phyloP scores from a whole-genome alignment of 2,797 vertebrate genomes.

The Dromococcyx pavoninus region DNA sequence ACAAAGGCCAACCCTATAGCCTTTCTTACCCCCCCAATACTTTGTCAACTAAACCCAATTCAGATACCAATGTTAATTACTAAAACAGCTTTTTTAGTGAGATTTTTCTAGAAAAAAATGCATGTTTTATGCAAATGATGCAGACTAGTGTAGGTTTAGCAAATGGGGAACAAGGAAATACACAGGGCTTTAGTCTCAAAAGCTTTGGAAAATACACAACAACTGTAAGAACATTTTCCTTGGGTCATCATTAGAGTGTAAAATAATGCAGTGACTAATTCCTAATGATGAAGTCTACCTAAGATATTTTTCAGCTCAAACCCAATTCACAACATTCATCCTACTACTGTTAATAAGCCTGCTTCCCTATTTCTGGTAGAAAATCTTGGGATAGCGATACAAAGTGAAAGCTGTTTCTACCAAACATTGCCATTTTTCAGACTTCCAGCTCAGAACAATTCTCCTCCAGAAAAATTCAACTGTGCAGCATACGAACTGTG shows the following conservation, averaged over 20 bases:
- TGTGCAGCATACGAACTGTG: accelerated
- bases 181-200: neutral
- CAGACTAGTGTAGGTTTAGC: neutral
- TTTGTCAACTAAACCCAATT: neutral
- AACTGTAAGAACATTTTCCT: neutral
- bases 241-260: neutral
- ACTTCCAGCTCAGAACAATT: neutral
- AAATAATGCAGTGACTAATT: neutral
- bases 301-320: neutral
- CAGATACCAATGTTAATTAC: neutral
- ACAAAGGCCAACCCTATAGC: accelerated
- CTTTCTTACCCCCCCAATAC: neutral
- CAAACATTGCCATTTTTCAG: neutral
- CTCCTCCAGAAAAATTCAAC: neutral
- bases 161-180: neutral
- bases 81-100: neutral
- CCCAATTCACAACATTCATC: neutral
- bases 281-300: neutral
- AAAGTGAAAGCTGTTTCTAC: neutral
- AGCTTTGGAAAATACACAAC: neutral
- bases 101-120: neutral
- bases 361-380: neutral
- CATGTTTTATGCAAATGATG: neutral
- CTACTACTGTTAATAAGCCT: neutral
- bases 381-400: neutral